These are phyloP conservation scores for Dendrocincla tyrannina DNA, from an alignment of 2,797 vertebrate species.

Conservation along the genomic window DNA sequence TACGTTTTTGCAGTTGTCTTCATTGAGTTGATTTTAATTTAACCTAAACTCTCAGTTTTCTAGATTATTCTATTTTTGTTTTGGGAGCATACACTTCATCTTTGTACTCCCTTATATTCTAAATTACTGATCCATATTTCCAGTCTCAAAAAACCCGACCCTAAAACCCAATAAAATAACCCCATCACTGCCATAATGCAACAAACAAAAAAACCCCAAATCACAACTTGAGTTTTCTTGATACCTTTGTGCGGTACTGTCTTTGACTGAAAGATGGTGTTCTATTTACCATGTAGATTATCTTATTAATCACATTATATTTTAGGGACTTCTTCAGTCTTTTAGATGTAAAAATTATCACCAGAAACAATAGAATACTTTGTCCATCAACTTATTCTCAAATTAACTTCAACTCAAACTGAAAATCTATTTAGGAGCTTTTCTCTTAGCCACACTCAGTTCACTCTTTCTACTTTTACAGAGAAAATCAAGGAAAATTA, in stretches of 20 bases:
- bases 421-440: not conserved
- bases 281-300: not conserved
- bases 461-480: not conserved
- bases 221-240: not conserved
- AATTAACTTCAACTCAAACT: not conserved
- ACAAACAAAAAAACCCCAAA: not conserved
- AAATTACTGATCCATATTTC: not conserved
- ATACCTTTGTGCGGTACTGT: not conserved
- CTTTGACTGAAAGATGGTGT: not conserved
- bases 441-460: not conserved
- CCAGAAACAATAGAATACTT: not conserved
- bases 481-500: not conserved
- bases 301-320: not conserved
- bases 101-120: not conserved
- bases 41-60: not conserved
- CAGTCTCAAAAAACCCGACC: not conserved
- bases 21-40: not conserved
- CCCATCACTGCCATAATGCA: not conserved
- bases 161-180: not conserved
- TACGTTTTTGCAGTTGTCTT: not conserved
- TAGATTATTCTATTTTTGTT: not conserved
- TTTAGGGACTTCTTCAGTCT: not conserved
- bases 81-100: not conserved
- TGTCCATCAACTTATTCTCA: not conserved
- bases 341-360: not conserved